Evolutionary conservation across 1,140 invertebrate species (phyloP), one percentile per base, ranked within the genome.

Genomic region (Maconellicoccus hirsutus): DNA sequence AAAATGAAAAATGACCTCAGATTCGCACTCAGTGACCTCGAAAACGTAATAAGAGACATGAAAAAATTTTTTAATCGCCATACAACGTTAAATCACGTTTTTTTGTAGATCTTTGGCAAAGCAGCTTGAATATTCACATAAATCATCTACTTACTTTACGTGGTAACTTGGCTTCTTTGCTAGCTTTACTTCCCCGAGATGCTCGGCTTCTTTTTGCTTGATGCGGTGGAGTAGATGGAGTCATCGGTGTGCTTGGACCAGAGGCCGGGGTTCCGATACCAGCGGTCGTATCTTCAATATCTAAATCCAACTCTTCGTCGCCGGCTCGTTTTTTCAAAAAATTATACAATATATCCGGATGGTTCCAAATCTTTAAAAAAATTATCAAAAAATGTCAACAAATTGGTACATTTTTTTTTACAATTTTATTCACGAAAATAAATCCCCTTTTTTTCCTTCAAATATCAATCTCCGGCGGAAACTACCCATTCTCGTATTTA

Each of bases 261-360:
- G 82, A 81, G 12, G 79, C 78, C 4, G 81, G 77, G 3, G 79
- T 79, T 39, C 73, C 73, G 1, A 73, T 59, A 42, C 66, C 52
- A 19, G 73, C 70, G 38, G 42, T 59, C 1, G 73, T 82, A 72
- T 88, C 87, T 74, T 86, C 86, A 78, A 81, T 80, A 81, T 97
- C 94, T 74, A 96, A 85, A 82, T 97, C 95, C 75, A 93, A 86
- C 52, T 91, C 90, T 74, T 91, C 91, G 26, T 86, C 87, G 69
- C 85, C 85, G 75, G 87, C 86, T 71, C 89, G 85, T 78, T 95
- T 93, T 76, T 89, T 88, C 61, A 97, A 78, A 78, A 96, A 92
- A 78, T 95, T 89, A 77, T 94, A 95, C 29, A 99, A 79, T 69
- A 98, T 90, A 81, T 99, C 97, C 0, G 97, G 96, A 82, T 99